Evolutionary conservation across 2,888 invertebrate genomes (phyloP).

Genomic region (Drosophila buzzatii): DNA sequence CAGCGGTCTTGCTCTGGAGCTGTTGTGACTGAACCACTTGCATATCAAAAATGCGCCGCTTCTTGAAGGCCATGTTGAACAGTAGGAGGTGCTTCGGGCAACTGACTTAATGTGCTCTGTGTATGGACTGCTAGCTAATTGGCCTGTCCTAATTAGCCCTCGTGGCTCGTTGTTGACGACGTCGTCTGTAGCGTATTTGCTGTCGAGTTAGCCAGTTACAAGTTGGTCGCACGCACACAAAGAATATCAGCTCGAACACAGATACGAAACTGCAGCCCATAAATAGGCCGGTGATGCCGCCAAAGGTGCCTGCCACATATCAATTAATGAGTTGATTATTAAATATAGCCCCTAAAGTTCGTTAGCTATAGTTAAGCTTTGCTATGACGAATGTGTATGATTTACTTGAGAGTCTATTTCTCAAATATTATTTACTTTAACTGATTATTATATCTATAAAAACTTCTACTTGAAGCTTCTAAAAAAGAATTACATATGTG

Average conservation of each 20-base stretch:
- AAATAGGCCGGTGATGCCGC: conserved; percentile 89
- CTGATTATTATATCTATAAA: background rate
- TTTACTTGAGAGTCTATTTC: background rate
- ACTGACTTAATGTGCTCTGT: conserved; percentile 33
- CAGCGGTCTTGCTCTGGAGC: background rate
- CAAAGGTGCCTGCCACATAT: conserved; percentile 87
- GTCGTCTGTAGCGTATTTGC: conserved; percentile 66
- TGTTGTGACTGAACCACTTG: conserved; percentile 57
- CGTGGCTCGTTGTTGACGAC: conserved; percentile 39
- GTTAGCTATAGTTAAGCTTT: conserved; percentile 8
- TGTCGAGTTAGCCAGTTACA: conserved; percentile 78
- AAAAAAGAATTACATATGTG: background rate
- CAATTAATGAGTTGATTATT: conserved; percentile 14
- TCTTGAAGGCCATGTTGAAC: conserved; percentile 61
- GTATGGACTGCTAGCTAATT: conserved; percentile 45
- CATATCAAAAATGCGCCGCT: conserved; percentile 70
- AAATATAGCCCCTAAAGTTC: conserved; percentile 20
- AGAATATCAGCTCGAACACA: conserved; percentile 87
- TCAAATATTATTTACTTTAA: background rate
- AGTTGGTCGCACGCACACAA: conserved; percentile 78
- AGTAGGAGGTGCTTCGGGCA: background rate
- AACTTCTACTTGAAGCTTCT: background rate
- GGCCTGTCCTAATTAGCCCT: conserved; percentile 55
- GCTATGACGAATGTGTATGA: background rate
- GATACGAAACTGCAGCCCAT: conserved; percentile 90